Conservation (phyloP, 2,888 invertebrate genomes). For the Timema podura region DNA sequence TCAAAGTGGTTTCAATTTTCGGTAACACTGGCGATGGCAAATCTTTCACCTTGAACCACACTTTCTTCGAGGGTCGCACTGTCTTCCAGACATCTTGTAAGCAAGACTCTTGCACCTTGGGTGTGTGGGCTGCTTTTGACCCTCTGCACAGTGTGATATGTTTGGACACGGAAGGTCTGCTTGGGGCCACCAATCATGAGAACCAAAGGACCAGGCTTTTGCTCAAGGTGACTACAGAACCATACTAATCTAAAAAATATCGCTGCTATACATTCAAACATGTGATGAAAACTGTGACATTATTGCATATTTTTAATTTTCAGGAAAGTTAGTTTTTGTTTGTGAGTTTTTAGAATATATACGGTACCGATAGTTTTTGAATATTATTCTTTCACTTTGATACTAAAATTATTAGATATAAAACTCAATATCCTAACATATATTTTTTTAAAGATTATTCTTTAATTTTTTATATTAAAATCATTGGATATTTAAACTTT, state of each 20-base stretch:
- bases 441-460: too few species aligned
- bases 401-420: too few species aligned
- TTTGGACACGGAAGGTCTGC: slow-evolving; percentile 76
- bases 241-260: background rate
- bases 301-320: background rate
- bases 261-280: too few species aligned
- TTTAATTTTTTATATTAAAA: too few species aligned
- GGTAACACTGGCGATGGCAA: slow-evolving; percentile 83
- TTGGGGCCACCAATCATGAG: slow-evolving; percentile 58
- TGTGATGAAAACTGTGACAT: background rate
- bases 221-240: slow-evolving; percentile 53
- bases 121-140: slow-evolving; percentile 74
- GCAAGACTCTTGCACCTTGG: slow-evolving; percentile 68
- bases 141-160: slow-evolving; percentile 60
- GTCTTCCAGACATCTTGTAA: slow-evolving; percentile 62
- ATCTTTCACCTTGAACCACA: slow-evolving; percentile 71
- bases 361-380: background rate
- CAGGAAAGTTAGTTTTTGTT: background rate
- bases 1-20: slow-evolving; percentile 78
- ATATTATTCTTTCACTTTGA: background rate
- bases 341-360: background rate
- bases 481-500: too few species aligned
- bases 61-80: slow-evolving; percentile 60
- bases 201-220: slow-evolving; percentile 64
- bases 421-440: too few species aligned